Evolutionary conservation across 2,888 invertebrate genomes (phyloP), one percentile per base, ranked within the genome.

Genomic region (Acleris sparsana): DNA sequence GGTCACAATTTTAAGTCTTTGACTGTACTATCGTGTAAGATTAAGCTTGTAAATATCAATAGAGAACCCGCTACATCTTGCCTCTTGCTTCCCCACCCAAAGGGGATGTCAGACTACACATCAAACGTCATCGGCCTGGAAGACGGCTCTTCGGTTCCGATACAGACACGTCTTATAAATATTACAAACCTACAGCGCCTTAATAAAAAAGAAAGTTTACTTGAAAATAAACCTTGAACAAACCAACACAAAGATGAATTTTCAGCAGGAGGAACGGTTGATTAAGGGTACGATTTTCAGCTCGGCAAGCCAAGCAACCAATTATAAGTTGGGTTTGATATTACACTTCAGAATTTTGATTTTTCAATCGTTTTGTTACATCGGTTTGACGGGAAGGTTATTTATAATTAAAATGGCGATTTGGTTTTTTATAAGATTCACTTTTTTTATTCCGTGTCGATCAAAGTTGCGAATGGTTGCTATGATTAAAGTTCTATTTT

Each of bases 71-170:
- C 62, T 43, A 16, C 55, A 66, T 63, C 69, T 53, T 61, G 29
- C 66, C 20, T 20, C 69, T 80, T 79, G 63, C 22, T 72, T 81
- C 80, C 73, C 70, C 73, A 72, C 69, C 75, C 77, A 80, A 83
- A 80, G 83, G 84, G 85, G 81, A 85, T 81, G 92, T 91, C 92
- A 88, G 91, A 88, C 84, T 84, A 80, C 83, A 86, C 91, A 88
- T 92, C 92, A 92, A 92, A 92, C 92, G 90, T 92, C 92, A 92
- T 91, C 89, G 89, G 87, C 77, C 78, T 87, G 86, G 86, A 89
- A 92, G 90, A 92, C 87, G 75, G 90, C 85, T 84, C 87, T 86
- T 87, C 86, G 89, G 89, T 88, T 88, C 82, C 89, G 89, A 89
- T 92, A 89, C 83, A 85, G 76, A 83, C 83, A 72, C 84, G 84